A percentile compares a stretch with the other conserved stretches of the same genome.
Conservation (phyloP, 2,888 invertebrate species). For the Drosophila dives region DNA sequence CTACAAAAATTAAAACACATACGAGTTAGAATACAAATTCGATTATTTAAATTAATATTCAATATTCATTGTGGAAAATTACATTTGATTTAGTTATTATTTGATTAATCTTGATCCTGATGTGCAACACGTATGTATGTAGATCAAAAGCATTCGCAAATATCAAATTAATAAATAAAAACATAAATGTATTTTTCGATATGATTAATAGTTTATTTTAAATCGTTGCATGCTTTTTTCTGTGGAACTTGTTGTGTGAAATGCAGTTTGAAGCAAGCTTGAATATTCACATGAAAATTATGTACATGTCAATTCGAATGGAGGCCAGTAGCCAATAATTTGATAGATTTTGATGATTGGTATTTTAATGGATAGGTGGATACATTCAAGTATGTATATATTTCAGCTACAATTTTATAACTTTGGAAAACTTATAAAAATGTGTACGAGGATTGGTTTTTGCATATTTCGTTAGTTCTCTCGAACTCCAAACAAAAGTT, state of each 20-base stretch:
- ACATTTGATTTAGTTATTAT: background rate
- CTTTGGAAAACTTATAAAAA: slow-evolving; percentile 21
- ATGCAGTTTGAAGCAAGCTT: slow-evolving; percentile 4
- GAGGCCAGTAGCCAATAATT: background rate
- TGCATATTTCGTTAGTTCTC: slow-evolving; percentile 32
- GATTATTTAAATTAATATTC: background rate
- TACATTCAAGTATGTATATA: slow-evolving; percentile 10
- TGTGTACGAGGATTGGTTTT: background rate
- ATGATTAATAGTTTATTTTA: background rate
- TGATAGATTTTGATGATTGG: background rate
- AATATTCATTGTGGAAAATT: background rate
- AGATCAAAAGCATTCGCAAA: slow-evolving; percentile 42
- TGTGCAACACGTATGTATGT: slow-evolving; percentile 15
- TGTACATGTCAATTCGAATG: slow-evolving; percentile 6
- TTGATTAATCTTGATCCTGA: background rate
- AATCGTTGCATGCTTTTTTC: slow-evolving; percentile 8
- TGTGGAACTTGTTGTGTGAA: background rate
- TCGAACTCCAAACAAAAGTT: slow-evolving; percentile 41
- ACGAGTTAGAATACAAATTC: slow-evolving; percentile 10
- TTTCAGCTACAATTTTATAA: slow-evolving; percentile 7
- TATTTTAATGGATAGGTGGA: background rate
- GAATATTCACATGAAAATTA: background rate
- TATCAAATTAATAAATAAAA: background rate
- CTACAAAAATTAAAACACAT: slow-evolving; percentile 45
- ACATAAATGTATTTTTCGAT: background rate